These are phyloP conservation scores for Drosophila orosa DNA, from an alignment of 1,140 invertebrate species.

Conservation along the genomic window DNA sequence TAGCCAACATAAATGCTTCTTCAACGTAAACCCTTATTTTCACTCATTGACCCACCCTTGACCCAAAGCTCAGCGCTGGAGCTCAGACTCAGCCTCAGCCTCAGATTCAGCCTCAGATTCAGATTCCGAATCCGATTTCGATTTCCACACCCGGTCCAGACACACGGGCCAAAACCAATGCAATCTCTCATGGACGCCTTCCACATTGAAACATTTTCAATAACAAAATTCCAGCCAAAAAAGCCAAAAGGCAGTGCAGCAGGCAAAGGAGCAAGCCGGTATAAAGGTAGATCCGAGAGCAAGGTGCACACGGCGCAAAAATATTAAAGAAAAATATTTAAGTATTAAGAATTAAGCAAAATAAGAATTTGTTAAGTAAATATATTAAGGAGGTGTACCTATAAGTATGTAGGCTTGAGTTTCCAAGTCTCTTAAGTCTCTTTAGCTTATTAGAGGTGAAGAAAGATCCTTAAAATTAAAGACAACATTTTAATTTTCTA, in stretches of 20 bases:
- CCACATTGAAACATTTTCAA: constrained; percentile 74
- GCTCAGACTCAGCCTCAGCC: not conserved
- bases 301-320: constrained; percentile 13
- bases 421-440: no score
- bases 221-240: constrained; percentile 77
- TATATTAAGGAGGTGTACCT: not conserved
- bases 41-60: constrained; percentile 41
- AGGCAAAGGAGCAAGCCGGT: constrained; percentile 23
- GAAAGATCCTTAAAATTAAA: not conserved
- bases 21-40: constrained; percentile 5
- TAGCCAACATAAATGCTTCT: constrained; percentile 1
- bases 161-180: constrained; percentile 19
- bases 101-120: not conserved
- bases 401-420: no score
- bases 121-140: constrained; percentile 24
- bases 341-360: not conserved
- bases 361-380: not conserved
- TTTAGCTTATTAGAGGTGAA: not conserved
- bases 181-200: constrained; percentile 20
- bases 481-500: not conserved
- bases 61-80: constrained; percentile 33
- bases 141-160: constrained; percentile 18
- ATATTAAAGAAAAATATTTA: not conserved
- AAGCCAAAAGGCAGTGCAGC: constrained; percentile 31
- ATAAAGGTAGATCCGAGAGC: constrained; percentile 2